Base-by-base conservation (phyloP, 2,888 invertebrate species). In the Oscheius sp. region DNA sequence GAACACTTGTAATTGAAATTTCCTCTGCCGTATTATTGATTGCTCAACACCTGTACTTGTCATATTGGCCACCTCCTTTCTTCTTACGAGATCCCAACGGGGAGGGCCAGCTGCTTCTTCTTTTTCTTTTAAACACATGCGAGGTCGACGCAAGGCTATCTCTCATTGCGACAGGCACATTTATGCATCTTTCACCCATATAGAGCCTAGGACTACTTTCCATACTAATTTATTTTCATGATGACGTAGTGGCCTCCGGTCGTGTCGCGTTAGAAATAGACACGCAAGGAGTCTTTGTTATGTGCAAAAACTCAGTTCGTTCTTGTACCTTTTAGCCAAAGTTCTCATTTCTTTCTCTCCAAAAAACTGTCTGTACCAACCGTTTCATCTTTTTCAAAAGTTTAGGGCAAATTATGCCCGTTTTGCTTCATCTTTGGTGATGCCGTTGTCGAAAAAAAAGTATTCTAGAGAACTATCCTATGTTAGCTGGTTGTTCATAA, bases 71-170 rank as follows among this genome's bases (percentile, higher is more conserved):
- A 41, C 41, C 41, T 41, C 41, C 20, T 41, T 17, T 41, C 14
- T 41, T 41, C 14, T 17, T 41, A 12, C 41, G 41, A 41, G 20
- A 41, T n/a, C n/a, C n/a, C n/a, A n/a, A n/a, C n/a, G n/a, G n/a
- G n/a, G n/a, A 56, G 69, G 66, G 66, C 69, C 51, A 65, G 54
- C 54, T 54, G 54, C 54, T 30, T 20, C 12, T 14, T 33, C 33
- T 33, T 51, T 54, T 54, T 32, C 54, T 24, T 9, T 12, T 47
- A 32, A 54, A 54, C 54, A 54, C 54, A 54, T 54, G 54, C 26
- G 54, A 12, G 54, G 32, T 14, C 54, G 54, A 54, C n/a, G n/a
- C n/a, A n/a, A n/a, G n/a, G n/a, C 32, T 30, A 9, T 28, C 47
- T 17, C n/a, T 47, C 24, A 17, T n/a, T 24, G 36, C 33, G 22